Evolutionary conservation across 2,113 vertebrate species (phyloP).

Genomic region (Eclectus roratus): DNA sequence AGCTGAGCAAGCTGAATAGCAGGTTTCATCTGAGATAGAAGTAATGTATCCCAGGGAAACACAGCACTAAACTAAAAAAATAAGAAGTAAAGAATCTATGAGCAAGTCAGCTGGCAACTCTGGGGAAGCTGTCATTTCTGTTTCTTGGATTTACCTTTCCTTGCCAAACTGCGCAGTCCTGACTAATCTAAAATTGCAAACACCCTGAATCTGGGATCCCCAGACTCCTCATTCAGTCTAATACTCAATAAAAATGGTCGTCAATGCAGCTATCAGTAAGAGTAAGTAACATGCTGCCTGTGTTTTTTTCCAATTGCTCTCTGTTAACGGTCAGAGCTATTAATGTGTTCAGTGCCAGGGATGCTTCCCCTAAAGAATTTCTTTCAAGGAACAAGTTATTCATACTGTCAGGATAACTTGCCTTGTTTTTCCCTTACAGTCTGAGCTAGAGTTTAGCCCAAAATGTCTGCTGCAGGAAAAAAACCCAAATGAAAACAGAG

Average conservation of each 20-base stretch:
- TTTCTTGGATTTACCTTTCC: constrained; percentile 21
- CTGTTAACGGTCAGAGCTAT: constrained; percentile 31
- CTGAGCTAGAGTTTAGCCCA: neutral
- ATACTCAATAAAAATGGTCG: constrained; percentile 32
- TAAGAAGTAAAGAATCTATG: neutral
- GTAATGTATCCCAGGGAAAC: neutral
- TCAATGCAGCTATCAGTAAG: constrained; percentile 1
- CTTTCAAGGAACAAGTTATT: constrained; percentile 12
- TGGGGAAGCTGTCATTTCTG: neutral
- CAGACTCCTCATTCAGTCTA: neutral
- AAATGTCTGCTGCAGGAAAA: neutral
- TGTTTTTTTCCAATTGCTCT: constrained; percentile 35
- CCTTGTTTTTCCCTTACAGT: neutral
- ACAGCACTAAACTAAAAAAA: neutral
- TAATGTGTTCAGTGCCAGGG: constrained; percentile 1
- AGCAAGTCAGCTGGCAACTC: neutral
- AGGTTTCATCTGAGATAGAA: neutral
- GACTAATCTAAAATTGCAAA: constrained; percentile 16
- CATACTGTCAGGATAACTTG: neutral
- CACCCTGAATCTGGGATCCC: neutral
- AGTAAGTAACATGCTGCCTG: constrained; percentile 10
- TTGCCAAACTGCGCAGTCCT: neutral
- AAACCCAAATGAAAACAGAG: neutral
- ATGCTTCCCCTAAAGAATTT: constrained; percentile 40
- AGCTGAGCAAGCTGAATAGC: neutral